phyloP scores from a whole-genome alignment of 2,797 vertebrate genomes.

The Bradypodion ventrale region DNA sequence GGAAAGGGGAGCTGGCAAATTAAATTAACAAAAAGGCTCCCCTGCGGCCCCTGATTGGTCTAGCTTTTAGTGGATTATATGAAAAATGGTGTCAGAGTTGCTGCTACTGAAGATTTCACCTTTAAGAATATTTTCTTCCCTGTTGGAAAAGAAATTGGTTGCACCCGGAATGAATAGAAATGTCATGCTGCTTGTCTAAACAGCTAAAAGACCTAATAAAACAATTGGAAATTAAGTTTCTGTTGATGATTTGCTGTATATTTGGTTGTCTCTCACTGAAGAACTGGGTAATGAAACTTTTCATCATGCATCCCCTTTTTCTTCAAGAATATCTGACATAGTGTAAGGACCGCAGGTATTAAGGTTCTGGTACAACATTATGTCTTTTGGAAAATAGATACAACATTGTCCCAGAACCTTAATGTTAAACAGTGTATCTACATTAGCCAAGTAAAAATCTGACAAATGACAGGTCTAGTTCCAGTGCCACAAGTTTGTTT shows the following conservation, averaged over 20 bases:
- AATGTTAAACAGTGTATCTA: background rate
- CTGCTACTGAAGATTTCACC: conserved; percentile 45
- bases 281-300: conserved; percentile 53
- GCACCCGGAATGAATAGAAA: conserved; percentile 51
- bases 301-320: conserved; percentile 36
- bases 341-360: conserved; percentile 42
- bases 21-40: conserved; percentile 49
- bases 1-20: conserved; percentile 33
- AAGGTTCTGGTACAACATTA: no score
- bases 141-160: conserved; percentile 52
- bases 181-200: conserved; percentile 60
- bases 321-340: conserved; percentile 40
- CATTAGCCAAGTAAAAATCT: background rate
- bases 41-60: conserved; percentile 28
- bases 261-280: conserved; percentile 54
- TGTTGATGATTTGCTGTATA: conserved; percentile 54
- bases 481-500: background rate
- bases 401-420: background rate
- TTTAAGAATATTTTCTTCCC: conserved; percentile 57
- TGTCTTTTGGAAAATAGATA: no score
- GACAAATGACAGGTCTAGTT: background rate
- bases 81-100: conserved; percentile 53
- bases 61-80: conserved; percentile 40
- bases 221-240: conserved; percentile 56
- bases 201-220: conserved; percentile 41